phyloP scores from a whole-genome alignment of 2,888 invertebrate species.

The Morpho deidamia region DNA sequence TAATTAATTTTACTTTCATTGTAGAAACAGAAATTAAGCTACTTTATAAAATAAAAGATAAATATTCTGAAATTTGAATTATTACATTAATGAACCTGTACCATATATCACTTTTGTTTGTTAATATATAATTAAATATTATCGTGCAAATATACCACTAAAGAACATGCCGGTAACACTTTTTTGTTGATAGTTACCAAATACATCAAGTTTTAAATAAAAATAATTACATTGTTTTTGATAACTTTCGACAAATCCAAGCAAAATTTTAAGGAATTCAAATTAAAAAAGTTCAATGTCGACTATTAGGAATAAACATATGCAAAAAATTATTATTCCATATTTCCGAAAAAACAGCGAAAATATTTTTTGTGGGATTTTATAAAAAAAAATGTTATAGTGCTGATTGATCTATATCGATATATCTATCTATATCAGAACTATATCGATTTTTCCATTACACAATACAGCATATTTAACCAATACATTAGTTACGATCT shows the following conservation, averaged over 20 bases:
- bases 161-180: slow-evolving; percentile 25
- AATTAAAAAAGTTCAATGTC: neutral
- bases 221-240: neutral
- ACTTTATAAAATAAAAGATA: too few relatives aligned
- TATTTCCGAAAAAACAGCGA: too few relatives aligned
- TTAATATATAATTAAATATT: slow-evolving; percentile 32
- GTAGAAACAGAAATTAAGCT: neutral
- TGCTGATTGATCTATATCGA: too few relatives aligned
- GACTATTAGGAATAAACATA: neutral
- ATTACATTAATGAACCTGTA: slow-evolving; percentile 35
- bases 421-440: too few relatives aligned
- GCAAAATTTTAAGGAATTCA: slow-evolving; percentile 1
- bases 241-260: slow-evolving; percentile 7
- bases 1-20: neutral
- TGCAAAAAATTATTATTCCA: too few relatives aligned
- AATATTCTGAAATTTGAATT: neutral
- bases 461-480: too few relatives aligned
- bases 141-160: slow-evolving; percentile 27
- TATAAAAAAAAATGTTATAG: too few relatives aligned
- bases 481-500: too few relatives aligned
- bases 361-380: too few relatives aligned
- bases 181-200: neutral
- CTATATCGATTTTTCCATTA: too few relatives aligned
- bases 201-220: neutral
- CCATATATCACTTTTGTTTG: slow-evolving; percentile 39